Evolutionary conservation across 2,113 vertebrate genomes (phyloP).

Genomic region (Tamias sibiricus): DNA sequence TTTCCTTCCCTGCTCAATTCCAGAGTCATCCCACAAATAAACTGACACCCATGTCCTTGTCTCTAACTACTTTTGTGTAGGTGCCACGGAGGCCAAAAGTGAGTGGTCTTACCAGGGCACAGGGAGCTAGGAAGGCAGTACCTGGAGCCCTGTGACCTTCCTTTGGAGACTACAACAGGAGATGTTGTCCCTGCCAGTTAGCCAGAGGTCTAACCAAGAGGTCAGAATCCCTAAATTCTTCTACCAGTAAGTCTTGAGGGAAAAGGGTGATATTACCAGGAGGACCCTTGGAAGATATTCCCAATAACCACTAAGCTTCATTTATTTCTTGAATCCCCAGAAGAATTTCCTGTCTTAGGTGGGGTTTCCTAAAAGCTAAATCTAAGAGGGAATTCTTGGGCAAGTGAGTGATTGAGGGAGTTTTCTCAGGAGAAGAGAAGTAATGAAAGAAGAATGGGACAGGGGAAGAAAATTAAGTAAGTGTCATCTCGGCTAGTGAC

Average conservation of each 20-base stretch:
- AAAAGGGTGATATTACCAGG: not conserved
- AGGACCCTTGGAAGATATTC: not conserved
- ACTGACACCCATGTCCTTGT: not conserved
- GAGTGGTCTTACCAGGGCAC: too few relatives aligned
- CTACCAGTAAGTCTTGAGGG: accelerated
- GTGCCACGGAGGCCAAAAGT: not conserved
- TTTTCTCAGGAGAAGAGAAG: not conserved
- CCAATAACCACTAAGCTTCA: not conserved
- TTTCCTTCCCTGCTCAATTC: not conserved
- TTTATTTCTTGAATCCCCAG: not conserved
- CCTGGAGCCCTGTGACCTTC: not conserved
- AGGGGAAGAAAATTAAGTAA: not conserved
- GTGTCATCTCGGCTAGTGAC: not conserved
- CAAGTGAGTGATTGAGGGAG: not conserved
- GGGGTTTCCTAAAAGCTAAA: not conserved
- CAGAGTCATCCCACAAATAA: not conserved
- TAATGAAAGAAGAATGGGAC: not conserved
- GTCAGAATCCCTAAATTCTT: not conserved
- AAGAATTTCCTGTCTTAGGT: not conserved
- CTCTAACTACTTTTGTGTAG: not conserved
- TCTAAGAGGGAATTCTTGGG: not conserved
- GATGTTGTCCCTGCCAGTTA: not conserved
- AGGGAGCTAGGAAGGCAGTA: too few relatives aligned
- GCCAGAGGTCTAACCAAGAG: not conserved
- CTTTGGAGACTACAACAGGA: not conserved